Evolutionary conservation across 2,113 vertebrate species (phyloP).

Genomic region (Eupsittula cactorum): DNA sequence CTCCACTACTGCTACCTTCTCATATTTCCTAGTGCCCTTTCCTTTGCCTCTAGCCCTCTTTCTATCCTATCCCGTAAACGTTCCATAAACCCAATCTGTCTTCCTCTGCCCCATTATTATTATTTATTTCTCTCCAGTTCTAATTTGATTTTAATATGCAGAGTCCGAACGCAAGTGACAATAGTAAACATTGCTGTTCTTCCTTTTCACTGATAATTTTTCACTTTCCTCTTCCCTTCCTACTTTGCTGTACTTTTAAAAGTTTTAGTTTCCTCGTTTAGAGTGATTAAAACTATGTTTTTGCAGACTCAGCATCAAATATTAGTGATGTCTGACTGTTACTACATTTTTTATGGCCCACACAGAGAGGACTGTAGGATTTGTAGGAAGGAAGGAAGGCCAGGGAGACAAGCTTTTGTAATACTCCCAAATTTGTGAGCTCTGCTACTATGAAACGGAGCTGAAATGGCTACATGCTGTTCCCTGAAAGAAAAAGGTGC

Average conservation of each 20-base stretch:
- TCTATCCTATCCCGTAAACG: neutral
- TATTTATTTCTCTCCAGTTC: neutral
- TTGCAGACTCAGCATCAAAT: neutral
- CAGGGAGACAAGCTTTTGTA: neutral
- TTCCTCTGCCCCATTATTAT: neutral
- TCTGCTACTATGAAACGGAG: neutral
- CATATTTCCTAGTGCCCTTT: neutral
- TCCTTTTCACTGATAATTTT: neutral
- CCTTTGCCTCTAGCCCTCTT: neutral
- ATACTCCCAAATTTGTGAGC: neutral
- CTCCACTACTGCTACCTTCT: neutral
- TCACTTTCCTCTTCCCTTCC: neutral
- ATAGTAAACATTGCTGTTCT: neutral
- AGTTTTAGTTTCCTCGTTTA: neutral
- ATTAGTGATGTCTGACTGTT: neutral
- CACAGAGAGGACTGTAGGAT: neutral
- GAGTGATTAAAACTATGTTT: neutral
- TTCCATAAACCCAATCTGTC: accelerated
- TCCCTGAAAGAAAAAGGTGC: neutral
- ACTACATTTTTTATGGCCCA: neutral
- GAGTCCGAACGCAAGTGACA: neutral
- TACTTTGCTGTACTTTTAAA: neutral
- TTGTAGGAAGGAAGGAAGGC: neutral
- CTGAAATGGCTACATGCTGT: neutral
- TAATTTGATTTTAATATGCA: neutral